A percentile compares a stretch with the other conserved stretches of the same genome.
phyloP scores from a whole-genome alignment of 2,113 vertebrate species.

The Nothoprocta perdicaria region DNA sequence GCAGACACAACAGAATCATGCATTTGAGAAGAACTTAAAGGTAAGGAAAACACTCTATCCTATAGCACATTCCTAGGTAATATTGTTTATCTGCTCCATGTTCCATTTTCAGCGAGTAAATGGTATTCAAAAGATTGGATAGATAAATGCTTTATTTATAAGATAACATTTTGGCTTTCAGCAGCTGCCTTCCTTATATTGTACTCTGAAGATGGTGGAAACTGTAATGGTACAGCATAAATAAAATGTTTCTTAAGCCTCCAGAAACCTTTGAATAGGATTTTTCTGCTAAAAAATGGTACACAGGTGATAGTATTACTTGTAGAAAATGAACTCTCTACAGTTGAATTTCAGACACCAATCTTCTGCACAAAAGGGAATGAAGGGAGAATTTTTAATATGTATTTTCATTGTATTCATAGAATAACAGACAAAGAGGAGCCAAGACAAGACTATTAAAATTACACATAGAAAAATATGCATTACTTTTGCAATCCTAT shows the following conservation, averaged over 20 bases:
- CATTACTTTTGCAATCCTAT: not conserved
- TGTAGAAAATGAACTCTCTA: conserved; percentile 8
- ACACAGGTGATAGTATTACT: not conserved
- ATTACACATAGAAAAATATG: conserved; percentile 31
- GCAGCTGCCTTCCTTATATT: not conserved
- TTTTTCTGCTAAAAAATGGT: not conserved
- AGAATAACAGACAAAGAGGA: not conserved
- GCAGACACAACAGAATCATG: not conserved
- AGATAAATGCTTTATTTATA: conserved; percentile 40
- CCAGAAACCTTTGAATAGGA: not conserved
- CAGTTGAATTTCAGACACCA: conserved; percentile 12
- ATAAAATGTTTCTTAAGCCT: conserved; percentile 28
- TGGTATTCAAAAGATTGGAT: not conserved
- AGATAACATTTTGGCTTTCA: conserved; percentile 20
- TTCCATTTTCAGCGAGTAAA: conserved; percentile 17
- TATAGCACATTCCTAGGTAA: not conserved
- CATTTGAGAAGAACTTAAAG: not conserved
- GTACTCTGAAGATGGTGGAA: not conserved
- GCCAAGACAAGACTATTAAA: not conserved
- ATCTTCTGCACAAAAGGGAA: not conserved
- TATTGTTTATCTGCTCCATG: conserved; percentile 5
- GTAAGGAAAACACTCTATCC: not conserved
- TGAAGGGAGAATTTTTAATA: not conserved
- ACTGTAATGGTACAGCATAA: conserved; percentile 12
- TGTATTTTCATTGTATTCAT: not conserved